These are phyloP conservation scores for Paguma larvata DNA, from an alignment of 2,797 vertebrate genomes.

Conservation along the genomic window DNA sequence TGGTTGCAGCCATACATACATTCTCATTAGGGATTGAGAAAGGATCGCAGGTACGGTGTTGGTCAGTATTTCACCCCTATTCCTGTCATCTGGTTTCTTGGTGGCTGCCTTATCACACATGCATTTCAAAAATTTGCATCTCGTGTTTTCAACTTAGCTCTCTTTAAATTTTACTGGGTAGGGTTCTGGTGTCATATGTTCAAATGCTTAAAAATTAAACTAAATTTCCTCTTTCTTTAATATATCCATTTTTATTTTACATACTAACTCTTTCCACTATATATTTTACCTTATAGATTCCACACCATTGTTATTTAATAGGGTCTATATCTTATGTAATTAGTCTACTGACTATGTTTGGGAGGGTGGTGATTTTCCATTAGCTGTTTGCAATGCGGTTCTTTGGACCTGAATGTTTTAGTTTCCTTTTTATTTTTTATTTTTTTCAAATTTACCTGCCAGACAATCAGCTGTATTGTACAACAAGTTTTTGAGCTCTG, in stretches of 20 bases:
- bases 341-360: background rate
- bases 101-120: background rate
- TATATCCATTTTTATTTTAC: background rate
- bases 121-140: background rate
- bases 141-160: background rate
- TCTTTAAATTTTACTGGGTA: background rate
- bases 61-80: background rate
- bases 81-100: background rate
- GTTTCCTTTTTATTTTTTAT: background rate
- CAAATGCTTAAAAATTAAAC: background rate
- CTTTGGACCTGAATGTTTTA: background rate
- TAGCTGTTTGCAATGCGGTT: background rate
- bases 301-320: background rate
- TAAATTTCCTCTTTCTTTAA: background rate
- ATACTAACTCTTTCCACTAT: background rate
- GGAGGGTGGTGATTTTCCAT: background rate
- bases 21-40: background rate
- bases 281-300: background rate
- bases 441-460: background rate
- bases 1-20: background rate
- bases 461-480: background rate
- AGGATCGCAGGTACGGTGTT: background rate
- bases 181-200: background rate
- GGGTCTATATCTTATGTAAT: background rate
- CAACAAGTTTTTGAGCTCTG: background rate